Evolutionary conservation across 2,888 invertebrate species (phyloP).

Genomic region (Plebejus argus): DNA sequence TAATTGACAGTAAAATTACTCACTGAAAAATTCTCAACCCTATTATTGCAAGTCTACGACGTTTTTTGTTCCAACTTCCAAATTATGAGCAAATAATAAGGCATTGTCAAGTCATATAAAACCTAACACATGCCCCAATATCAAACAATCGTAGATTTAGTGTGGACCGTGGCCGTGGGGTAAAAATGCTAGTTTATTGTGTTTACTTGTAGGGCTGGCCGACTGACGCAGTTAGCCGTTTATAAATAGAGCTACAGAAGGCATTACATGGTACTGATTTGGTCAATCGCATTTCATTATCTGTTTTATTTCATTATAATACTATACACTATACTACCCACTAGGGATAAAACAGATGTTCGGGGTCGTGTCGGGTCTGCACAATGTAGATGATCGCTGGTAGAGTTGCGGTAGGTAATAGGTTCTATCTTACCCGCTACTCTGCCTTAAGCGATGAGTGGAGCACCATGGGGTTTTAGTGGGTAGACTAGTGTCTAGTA

Average conservation of each 20-base stretch:
- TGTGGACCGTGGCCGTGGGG: no score
- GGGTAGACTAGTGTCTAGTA: no score
- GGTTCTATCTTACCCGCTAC: no score
- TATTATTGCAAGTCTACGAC: not conserved
- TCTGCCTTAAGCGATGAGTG: no score
- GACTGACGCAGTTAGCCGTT: not conserved
- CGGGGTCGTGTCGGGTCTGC: no score
- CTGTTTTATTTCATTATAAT: not conserved
- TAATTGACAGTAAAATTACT: not conserved
- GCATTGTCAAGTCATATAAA: not conserved
- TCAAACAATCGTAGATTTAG: slow-evolving; percentile 1
- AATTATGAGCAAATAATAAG: not conserved
- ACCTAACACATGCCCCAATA: not conserved
- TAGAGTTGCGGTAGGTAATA: no score
- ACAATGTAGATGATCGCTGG: no score
- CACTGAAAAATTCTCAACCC: not conserved
- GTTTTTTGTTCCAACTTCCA: not conserved
- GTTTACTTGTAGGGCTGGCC: not conserved
- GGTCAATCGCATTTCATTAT: not conserved
- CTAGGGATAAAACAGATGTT: no score
- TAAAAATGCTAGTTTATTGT: not conserved
- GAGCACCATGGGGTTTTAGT: no score
- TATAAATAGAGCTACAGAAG: not conserved
- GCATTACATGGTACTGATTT: slow-evolving; percentile 9
- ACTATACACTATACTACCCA: no score